Evolutionary conservation across 2,113 vertebrate genomes (phyloP).

Genomic region (Paradoxurus hermaphroditus): DNA sequence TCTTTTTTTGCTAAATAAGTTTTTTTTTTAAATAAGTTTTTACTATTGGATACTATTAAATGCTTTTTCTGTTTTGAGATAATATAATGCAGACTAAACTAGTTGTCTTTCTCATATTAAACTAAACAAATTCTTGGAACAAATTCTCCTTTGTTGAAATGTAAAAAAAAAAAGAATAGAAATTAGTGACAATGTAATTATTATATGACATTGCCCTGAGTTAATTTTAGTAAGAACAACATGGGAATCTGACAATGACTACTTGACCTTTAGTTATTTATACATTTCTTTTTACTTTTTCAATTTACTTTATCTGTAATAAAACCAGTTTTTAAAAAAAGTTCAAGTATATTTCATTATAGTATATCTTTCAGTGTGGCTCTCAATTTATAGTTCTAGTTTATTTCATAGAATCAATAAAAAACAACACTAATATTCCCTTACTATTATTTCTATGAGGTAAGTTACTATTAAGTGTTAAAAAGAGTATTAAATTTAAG

Average conservation of each 20-base stretch:
- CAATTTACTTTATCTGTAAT: background rate
- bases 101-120: background rate
- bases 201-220: background rate
- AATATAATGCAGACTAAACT: background rate
- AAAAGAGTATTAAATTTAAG: background rate
- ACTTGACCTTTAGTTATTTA: background rate
- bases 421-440: background rate
- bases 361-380: background rate
- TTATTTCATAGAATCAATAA: background rate
- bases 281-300: background rate
- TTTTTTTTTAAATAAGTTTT: background rate
- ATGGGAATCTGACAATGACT: background rate
- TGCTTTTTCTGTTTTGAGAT: background rate
- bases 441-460: background rate
- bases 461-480: background rate
- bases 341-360: background rate
- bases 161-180: background rate
- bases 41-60: background rate
- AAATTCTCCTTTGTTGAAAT: constrained; percentile 3
- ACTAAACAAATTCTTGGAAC: background rate
- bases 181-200: background rate
- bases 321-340: background rate
- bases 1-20: background rate
- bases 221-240: background rate
- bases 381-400: background rate